Base-by-base conservation (phyloP, 64 coral and sea anemone genomes). In the Stylophora pistillata region DNA sequence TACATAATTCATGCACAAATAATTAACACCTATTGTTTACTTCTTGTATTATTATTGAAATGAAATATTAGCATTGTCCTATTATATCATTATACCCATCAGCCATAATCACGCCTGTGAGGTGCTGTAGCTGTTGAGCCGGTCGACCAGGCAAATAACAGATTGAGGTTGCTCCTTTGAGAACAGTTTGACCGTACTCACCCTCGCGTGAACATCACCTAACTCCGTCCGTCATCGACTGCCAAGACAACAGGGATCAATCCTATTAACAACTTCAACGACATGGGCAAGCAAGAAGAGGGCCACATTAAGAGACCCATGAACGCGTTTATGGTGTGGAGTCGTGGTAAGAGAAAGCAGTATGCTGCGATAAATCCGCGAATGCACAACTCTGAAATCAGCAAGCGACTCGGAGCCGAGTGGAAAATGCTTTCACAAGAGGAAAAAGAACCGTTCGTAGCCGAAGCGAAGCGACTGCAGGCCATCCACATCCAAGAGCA, bases 11-110 rank as follows among this genome's bases (percentile, higher is more conserved):
- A 96, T 93, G 55, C 78, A 13, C 90, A 90, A 96, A 96, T 96
- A 96, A 96, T 96, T 96, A 96, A 96, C 95, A 96, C 95, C 90
- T 90, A 96, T 96, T 96, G 95, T 96, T 96, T 96, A 96, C 95
- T 82, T 86, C 80, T 32, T 58, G 91, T 93, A 96, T 96, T 96
- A 93, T 96, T 93, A 96, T 96, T 96, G 95, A 96, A 96, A 96
- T 96, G 95, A 92, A 92, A 96, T 96, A 96, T 96, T 96, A 96
- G 95, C 91, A 96, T 96, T 96, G 95, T 96, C 95, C 90, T 90
- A 96, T 96, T 96, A 96, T 96, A 93, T 93, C 91, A 96, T 96
- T 96, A 96, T 90, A 96, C 59, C 95, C 91, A 96, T 96, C 95
- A 96, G 88, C 91, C 82, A 93, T 96, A 96, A 96, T 96, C 91